Conservation (phyloP, 1,140 invertebrate genomes). For the Drosophila melanogaster region DNA sequence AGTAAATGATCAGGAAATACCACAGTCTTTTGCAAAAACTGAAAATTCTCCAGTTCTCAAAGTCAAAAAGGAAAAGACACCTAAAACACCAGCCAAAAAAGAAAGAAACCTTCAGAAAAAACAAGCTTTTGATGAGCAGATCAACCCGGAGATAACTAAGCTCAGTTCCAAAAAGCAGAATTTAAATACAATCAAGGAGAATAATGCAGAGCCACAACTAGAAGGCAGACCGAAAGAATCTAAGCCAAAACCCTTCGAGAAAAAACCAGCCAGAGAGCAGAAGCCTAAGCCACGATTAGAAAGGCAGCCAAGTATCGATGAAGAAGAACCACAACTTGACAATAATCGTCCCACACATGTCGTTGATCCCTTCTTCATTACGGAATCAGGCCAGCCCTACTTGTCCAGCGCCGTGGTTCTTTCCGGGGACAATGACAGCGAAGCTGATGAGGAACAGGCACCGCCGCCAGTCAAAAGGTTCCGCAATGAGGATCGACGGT, state of each 20-base stretch:
- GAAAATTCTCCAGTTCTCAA: not conserved
- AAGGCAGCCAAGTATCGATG: conserved; percentile 5
- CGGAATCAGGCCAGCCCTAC: conserved; percentile 86
- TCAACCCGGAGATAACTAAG: not conserved
- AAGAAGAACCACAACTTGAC: conserved; percentile 6
- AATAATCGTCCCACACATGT: conserved; percentile 65
- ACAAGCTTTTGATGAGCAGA: not conserved
- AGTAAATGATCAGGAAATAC: not conserved
- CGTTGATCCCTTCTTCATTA: conserved; percentile 87
- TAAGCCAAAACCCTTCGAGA: not conserved
- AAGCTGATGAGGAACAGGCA: conserved; percentile 35
- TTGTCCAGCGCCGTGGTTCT: conserved; percentile 85
- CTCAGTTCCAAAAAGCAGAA: not conserved
- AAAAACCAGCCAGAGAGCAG: not conserved
- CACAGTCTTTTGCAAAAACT: not conserved
- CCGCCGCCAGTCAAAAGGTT: not conserved
- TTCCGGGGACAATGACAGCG: conserved; percentile 38
- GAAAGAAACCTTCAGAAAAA: not conserved
- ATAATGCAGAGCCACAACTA: not conserved
- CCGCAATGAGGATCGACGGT: conserved; percentile 9
- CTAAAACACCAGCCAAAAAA: not conserved
- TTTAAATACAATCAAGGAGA: not conserved
- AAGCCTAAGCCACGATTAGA: conserved; percentile 4
- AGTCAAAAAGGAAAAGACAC: not conserved
- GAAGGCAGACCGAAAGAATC: conserved; percentile 1